Evolutionary conservation across 2,888 invertebrate species (phyloP).

Genomic region (Tachina grossa): DNA sequence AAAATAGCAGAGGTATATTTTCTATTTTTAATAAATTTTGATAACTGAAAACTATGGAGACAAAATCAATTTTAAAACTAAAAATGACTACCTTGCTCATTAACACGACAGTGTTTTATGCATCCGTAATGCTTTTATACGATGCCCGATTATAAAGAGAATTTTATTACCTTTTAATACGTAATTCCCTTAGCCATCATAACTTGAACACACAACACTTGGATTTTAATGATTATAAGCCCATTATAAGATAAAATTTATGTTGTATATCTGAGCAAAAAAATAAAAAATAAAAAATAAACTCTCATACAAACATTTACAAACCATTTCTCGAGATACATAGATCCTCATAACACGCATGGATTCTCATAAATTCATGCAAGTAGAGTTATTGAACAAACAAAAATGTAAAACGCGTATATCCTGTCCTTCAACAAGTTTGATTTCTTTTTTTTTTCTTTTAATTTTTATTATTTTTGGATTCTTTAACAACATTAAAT

Average conservation of each 20-base stretch:
- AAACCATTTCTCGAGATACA: constrained; percentile 29
- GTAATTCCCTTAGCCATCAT: constrained; percentile 71
- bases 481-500: constrained; percentile 52
- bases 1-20: too few relatives aligned
- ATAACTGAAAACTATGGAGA: too few relatives aligned
- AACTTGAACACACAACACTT: constrained; percentile 69
- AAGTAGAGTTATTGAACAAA: constrained; percentile 55
- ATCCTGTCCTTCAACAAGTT: constrained; percentile 68
- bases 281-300: too few relatives aligned
- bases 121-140: constrained; percentile 34
- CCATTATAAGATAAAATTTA: constrained; percentile 65
- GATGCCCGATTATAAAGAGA: constrained; percentile 64
- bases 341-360: too few relatives aligned
- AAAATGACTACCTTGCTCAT: constrained; percentile 17
- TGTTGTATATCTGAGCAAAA: neutral
- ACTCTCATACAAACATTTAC: neutral
- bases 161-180: constrained; percentile 71
- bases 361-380: constrained; percentile 39
- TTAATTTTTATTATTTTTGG: constrained; percentile 37
- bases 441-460: constrained; percentile 30
- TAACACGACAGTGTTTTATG: constrained; percentile 6
- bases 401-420: constrained; percentile 66
- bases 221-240: constrained; percentile 67
- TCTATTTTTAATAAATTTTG: too few relatives aligned
- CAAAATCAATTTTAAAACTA: neutral